Evolutionary conservation across 2,113 vertebrate species (phyloP).

Genomic region (Caloenas nicobarica): DNA sequence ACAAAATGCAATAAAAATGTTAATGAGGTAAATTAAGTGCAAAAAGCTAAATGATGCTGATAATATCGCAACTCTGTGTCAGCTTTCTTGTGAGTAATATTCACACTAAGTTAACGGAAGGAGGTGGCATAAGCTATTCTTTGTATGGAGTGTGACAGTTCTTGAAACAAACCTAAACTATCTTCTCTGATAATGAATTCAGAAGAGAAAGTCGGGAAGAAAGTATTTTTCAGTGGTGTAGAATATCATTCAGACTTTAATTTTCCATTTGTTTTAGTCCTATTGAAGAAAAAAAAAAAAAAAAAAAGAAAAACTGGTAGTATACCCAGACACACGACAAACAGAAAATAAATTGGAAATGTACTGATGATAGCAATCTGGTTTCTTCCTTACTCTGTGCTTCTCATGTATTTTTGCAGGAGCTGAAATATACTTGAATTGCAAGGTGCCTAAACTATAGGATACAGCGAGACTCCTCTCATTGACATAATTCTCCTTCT

Average conservation of each 20-base stretch:
- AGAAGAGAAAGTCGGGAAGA: slow-evolving; percentile 35
- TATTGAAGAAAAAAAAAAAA: not conserved
- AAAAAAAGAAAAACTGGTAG: not conserved
- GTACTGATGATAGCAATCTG: not conserved
- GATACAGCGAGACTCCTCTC: not conserved
- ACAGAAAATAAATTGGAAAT: not conserved
- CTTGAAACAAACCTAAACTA: slow-evolving; percentile 48
- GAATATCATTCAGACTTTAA: slow-evolving; percentile 44
- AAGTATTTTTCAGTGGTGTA: slow-evolving; percentile 29
- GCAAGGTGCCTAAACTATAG: not conserved
- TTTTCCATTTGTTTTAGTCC: slow-evolving; percentile 68
- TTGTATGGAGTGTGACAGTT: not conserved
- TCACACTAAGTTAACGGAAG: slow-evolving; percentile 17
- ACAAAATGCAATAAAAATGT: slow-evolving; percentile 31
- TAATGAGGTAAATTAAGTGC: slow-evolving; percentile 45
- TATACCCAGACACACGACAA: not conserved
- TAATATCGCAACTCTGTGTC: slow-evolving; percentile 12
- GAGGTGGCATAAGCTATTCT: not conserved
- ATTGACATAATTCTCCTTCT: not conserved
- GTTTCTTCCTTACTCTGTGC: not conserved
- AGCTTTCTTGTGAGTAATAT: not conserved
- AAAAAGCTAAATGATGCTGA: slow-evolving; percentile 31
- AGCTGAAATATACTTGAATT: not conserved
- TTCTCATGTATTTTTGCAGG: not conserved
- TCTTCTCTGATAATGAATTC: slow-evolving; percentile 59